Conservation (phyloP, 1,140 invertebrate species). For the Pteromalus puparum region DNA sequence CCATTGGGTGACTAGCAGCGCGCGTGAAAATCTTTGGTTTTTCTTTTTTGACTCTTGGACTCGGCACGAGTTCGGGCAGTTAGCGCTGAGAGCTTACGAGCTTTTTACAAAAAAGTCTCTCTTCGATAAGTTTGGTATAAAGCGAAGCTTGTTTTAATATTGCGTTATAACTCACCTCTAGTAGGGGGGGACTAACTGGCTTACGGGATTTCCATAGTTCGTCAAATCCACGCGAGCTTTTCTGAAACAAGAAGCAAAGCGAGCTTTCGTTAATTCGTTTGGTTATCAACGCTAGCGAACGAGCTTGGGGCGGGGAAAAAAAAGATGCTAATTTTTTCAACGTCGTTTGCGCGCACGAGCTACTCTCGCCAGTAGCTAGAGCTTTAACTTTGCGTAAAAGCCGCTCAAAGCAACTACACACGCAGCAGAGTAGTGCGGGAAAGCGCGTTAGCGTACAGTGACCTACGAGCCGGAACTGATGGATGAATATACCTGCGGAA, state of each 20-base stretch:
- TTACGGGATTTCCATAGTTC: conserved; percentile 57
- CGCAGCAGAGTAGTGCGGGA: no score
- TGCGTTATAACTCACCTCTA: conserved; percentile 58
- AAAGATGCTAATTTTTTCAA: conserved; percentile 31
- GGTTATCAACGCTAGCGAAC: no score
- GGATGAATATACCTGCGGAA: not conserved
- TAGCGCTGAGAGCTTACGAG: conserved; percentile 3
- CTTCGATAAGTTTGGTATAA: not conserved
- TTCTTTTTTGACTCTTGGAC: not conserved
- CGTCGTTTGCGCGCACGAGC: conserved; percentile 15
- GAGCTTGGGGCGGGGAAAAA: not conserved
- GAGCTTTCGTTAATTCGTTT: no score
- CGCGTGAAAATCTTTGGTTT: not conserved
- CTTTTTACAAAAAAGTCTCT: not conserved
- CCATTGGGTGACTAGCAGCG: not conserved
- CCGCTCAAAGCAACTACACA: no score
- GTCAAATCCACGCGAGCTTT: conserved; percentile 56
- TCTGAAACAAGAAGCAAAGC: conserved; percentile 50
- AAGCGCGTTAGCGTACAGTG: not conserved
- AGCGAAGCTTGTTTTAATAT: not conserved
- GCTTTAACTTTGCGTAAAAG: conserved; percentile 3
- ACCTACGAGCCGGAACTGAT: not conserved
- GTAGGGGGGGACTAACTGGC: not conserved
- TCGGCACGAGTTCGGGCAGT: not conserved
- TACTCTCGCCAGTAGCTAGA: not conserved